Conservation (phyloP, 2,888 invertebrate genomes). For the Stenodema calcarata region DNA sequence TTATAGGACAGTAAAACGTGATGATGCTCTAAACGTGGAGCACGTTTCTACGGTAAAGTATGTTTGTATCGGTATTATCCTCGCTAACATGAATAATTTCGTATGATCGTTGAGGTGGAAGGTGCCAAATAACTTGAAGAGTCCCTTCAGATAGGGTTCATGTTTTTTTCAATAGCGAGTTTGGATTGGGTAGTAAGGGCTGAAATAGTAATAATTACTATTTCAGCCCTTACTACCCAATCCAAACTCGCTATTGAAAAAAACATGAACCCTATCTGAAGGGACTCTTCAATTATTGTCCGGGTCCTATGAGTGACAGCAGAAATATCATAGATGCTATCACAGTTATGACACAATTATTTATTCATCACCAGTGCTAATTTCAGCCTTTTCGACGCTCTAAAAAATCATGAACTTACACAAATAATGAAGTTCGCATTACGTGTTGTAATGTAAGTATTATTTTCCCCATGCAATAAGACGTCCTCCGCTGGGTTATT, state of each 20-base stretch:
- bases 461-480: no score
- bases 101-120: background rate
- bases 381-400: no score
- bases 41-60: slow-evolving; percentile 2
- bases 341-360: no score
- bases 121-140: background rate
- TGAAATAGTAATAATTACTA: no score
- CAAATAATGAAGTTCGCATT: no score
- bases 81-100: slow-evolving; percentile 15
- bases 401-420: no score
- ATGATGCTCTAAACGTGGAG: slow-evolving; percentile 11
- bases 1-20: slow-evolving; percentile 29
- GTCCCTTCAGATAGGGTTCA: background rate
- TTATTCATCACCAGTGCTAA: no score
- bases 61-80: background rate
- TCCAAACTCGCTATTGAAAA: background rate
- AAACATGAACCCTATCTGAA: background rate
- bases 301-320: no score
- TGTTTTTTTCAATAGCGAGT: background rate
- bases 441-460: no score
- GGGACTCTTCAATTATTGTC: background rate
- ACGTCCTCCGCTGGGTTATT: no score
- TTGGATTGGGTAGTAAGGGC: background rate
- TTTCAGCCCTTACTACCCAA: no score
- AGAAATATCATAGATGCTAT: no score